These are phyloP conservation scores for Genyomyrus donnyi DNA, from an alignment of 2,113 vertebrate species.

Conservation along the genomic window DNA sequence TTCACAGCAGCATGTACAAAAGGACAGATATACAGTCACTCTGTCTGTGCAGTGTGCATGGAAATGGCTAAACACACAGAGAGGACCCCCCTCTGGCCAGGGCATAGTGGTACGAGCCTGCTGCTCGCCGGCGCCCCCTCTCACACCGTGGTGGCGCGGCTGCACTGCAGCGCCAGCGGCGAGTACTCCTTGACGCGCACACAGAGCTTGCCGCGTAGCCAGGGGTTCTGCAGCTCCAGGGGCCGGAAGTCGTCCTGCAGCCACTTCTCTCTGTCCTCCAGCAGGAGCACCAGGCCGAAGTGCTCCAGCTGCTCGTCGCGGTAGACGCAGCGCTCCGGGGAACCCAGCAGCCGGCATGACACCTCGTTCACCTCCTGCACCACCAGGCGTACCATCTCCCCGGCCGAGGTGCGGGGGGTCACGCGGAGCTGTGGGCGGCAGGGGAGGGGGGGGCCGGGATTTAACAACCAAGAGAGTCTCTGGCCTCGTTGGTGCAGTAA, in stretches of 20 bases:
- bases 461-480: neutral
- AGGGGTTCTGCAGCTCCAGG: conserved; percentile 70
- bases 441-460: accelerated
- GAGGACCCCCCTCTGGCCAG: neutral
- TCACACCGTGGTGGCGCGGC: conserved; percentile 78
- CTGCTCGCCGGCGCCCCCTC: neutral
- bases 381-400: conserved; percentile 77
- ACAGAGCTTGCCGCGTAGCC: conserved; percentile 68
- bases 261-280: conserved; percentile 69
- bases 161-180: conserved; percentile 67
- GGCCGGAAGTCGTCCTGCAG: conserved; percentile 74
- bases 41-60: neutral
- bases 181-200: conserved; percentile 79
- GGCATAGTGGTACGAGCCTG: neutral
- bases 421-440: conserved; percentile 62
- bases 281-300: conserved; percentile 72
- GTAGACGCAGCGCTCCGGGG: conserved; percentile 51
- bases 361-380: conserved; percentile 76
- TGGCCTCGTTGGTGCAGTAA: neutral
- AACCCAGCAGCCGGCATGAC: conserved; percentile 50
- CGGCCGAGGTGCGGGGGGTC: conserved; percentile 63
- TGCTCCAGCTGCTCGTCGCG: conserved; percentile 72
- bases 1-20: conserved; percentile 32
- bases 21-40: conserved; percentile 18
- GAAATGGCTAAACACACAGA: neutral